Base-by-base conservation (phyloP, 2,888 invertebrate species). In the Acanthococcus lagerstroemiae region DNA sequence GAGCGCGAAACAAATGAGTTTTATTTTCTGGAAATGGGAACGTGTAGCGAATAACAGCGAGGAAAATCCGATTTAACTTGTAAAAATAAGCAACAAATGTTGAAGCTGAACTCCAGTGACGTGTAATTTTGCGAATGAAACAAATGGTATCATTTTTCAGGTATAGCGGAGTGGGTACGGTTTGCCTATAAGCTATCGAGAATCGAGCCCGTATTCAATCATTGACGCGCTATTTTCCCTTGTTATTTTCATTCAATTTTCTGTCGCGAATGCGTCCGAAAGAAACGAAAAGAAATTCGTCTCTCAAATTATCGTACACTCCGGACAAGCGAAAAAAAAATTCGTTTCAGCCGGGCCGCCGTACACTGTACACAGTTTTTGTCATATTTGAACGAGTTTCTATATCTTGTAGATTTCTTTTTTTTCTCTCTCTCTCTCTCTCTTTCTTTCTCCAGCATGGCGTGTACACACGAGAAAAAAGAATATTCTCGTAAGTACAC, bases 21-120 rank as follows among this genome's bases (percentile, higher is more conserved):
- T n/a, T n/a, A n/a, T n/a, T n/a, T n/a, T n/a, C n/a, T n/a, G n/a
- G n/a, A n/a, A n/a, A n/a, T n/a, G n/a, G n/a, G n/a, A n/a, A n/a
- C n/a, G n/a, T n/a, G n/a, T n/a, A n/a, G n/a, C n/a, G n/a, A 54
- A 55, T 30, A 55, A 55, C 26, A 2, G 5, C 21, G 15, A 19
- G 30, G 52, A 24, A 58, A 46, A 56, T 56, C 27, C 55, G 55
- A 56, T 46, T 46, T 26, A 46, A 58, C 45, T 58, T 58, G 46
- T 46, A 44, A 58, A 58, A 58, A 58, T 58, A 58, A 45, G 58
- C 58, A 58, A 58, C 58, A 58, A 58, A 58, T 58, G 58, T 46
- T 58, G 15, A 19, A 58, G 58, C 58, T 46, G 45, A 46, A 46
- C 45, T 58, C 46, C 44, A 46, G 46, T 58, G 58, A 58, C 58